phyloP scores from a whole-genome alignment of 2,888 invertebrate species.

The Anodontia alba region DNA sequence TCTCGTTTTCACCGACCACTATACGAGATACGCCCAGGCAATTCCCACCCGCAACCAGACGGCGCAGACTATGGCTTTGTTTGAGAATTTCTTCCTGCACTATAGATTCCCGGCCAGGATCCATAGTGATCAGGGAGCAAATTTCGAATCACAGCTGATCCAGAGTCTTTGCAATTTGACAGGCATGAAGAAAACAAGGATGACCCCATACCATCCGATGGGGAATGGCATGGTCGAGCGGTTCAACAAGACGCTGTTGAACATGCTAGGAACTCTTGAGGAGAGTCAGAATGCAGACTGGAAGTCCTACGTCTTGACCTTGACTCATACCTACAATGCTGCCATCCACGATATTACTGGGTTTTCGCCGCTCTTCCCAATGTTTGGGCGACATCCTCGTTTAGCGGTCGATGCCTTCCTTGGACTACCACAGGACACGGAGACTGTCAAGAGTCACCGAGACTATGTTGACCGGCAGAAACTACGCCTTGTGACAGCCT shows the following conservation, averaged over 20 bases:
- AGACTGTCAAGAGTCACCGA: not conserved
- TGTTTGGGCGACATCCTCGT: conserved; percentile 12
- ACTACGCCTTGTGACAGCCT: not conserved
- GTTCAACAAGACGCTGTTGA: conserved; percentile 19
- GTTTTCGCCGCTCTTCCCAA: conserved; percentile 8
- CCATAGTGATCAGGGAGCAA: conserved; percentile 24
- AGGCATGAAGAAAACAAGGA: conserved; percentile 16
- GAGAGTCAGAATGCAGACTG: not conserved
- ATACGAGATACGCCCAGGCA: conserved; percentile 16
- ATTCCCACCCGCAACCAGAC: conserved; percentile 15
- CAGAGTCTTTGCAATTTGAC: conserved; percentile 8
- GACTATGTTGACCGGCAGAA: not conserved
- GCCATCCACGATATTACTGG: conserved; percentile 3
- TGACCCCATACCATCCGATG: conserved; percentile 22
- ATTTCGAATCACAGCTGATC: conserved; percentile 25
- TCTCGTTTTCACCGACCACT: conserved; percentile 21
- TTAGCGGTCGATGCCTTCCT: conserved; percentile 12
- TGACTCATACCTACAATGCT: conserved; percentile 11
- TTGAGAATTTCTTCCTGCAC: conserved; percentile 16
- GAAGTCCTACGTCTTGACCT: conserved; percentile 7
- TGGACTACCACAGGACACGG: not conserved
- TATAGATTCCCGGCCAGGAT: conserved; percentile 19
- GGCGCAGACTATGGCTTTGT: conserved; percentile 15
- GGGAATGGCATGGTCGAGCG: conserved; percentile 21
- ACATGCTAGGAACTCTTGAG: conserved; percentile 21